Evolutionary conservation across 2,888 invertebrate genomes (phyloP), one percentile per base, ranked within the genome.

Genomic region (Autographa pulchrina): DNA sequence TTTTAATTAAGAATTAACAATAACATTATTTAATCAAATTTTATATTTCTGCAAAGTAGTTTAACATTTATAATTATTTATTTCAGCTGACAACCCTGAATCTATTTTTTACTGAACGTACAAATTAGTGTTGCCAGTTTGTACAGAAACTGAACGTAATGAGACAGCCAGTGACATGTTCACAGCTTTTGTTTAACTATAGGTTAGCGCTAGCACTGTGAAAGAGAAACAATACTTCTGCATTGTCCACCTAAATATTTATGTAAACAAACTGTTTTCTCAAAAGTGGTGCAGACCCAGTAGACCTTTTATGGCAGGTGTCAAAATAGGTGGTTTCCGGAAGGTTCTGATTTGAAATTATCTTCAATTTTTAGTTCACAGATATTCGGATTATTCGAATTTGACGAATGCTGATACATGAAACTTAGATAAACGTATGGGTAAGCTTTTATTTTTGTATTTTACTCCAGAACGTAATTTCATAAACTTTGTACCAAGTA

Each of bases 161-260:
- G 76, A 76, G 73, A 73, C 76, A 73, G 68, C 62, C 60, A 65
- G 77, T 70, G 82, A 83, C 82, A 83, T 75, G 77, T 77, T 77
- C 81, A 74, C 74, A 64, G 68, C 69, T 75, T 68, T 66, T 72
- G 75, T 75, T 75, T 52, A 76, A 78, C 80, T 76, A 79, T 76
- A 70, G 76, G 32, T 48, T 61, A 75, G 61, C 52, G 80, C 74
- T 68, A 89, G 89, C 72, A 85, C 81, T 32, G 84, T 80, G 72
- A 86, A 77, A 72, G 56, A 75, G 78, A 73, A 81, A 81, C 73
- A 56, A 58, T 87, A 86, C 85, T 78, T 85, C 83, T 83, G 77
- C 65, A 68, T 69, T 56, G 54, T 56, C 25, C 1, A 56, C 20
- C 54, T 56, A 20, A 56, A 56, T 56, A 20, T 25, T n/a, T 48